These are phyloP conservation scores for Limnephilus marmoratus DNA, from an alignment of 2,888 invertebrate genomes.

Conservation along the genomic window DNA sequence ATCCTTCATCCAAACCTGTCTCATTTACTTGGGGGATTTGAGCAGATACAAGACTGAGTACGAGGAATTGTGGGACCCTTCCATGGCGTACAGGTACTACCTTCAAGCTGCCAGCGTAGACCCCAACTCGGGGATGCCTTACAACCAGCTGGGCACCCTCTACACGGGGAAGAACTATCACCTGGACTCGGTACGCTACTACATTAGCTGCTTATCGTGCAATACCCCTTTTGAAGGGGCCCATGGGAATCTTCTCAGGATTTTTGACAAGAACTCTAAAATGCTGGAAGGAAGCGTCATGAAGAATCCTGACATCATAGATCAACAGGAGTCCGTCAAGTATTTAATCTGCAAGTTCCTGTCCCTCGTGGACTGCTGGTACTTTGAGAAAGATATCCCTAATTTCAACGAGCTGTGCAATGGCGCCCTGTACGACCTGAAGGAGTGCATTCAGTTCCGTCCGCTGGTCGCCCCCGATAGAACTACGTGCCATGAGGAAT, in stretches of 20 bases:
- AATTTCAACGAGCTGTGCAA: conserved; percentile 83
- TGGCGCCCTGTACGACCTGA: conserved; percentile 84
- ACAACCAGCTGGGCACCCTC: conserved; percentile 95
- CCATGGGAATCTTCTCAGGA: conserved; percentile 88
- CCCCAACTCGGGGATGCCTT: conserved; percentile 91
- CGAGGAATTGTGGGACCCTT: conserved; percentile 82
- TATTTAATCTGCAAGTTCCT: conserved; percentile 76
- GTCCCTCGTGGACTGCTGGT: conserved; percentile 80
- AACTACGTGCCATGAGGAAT: conserved; percentile 76
- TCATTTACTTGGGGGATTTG: conserved; percentile 94
- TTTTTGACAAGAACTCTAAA: conserved; percentile 83
- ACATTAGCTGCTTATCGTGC: conserved; percentile 89
- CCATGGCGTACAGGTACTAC: conserved; percentile 89
- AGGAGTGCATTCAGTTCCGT: conserved; percentile 81
- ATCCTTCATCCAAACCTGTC: conserved; percentile 87
- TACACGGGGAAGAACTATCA: conserved; percentile 88
- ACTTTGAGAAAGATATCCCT: conserved; percentile 79
- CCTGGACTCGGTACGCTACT: conserved; percentile 92
- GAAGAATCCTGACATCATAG: conserved; percentile 69
- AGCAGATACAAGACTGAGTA: conserved; percentile 91
- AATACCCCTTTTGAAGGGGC: conserved; percentile 92
- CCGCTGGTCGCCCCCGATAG: conserved; percentile 76
- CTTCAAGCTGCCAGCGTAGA: conserved; percentile 88
- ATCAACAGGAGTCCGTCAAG: conserved; percentile 76
- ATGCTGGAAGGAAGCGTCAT: conserved; percentile 73